Evolutionary conservation across 2,113 vertebrate species (phyloP).

Genomic region (Gopherus evgoodei): DNA sequence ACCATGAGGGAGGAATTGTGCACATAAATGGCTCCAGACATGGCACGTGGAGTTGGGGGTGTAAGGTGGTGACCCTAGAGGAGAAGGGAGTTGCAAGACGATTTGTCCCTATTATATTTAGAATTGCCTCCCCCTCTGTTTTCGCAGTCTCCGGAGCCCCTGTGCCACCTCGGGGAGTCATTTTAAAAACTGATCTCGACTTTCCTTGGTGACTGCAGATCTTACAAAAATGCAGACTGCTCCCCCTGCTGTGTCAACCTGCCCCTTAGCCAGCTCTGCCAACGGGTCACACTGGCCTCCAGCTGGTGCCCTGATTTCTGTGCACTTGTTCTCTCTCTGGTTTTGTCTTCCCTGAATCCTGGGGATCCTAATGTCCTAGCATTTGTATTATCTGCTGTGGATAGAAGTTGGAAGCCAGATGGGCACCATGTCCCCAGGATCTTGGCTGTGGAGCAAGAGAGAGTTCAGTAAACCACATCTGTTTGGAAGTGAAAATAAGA

Average conservation of each 20-base stretch:
- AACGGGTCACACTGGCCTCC: constrained; percentile 36
- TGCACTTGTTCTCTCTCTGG: background rate
- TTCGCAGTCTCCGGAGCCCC: background rate
- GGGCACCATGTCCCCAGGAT: background rate
- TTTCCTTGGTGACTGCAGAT: background rate
- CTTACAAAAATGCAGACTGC: background rate
- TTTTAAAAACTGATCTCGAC: background rate
- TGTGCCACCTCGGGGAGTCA: background rate
- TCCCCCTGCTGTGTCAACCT: background rate
- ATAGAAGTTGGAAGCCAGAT: background rate
- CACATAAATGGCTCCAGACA: background rate
- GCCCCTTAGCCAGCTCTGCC: background rate
- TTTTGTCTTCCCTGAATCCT: background rate
- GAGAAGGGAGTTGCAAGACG: background rate
- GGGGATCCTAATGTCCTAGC: background rate
- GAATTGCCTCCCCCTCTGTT: background rate
- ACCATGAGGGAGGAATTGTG: background rate
- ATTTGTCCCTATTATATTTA: background rate
- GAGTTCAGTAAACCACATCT: background rate
- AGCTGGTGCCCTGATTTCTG: fast-evolving
- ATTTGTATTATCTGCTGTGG: background rate
- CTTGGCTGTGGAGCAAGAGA: background rate
- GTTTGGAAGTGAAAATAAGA: background rate
- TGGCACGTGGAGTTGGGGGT: background rate
- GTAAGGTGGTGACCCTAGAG: fast-evolving